Base-by-base conservation (phyloP, 2,113 vertebrate species). In the Pao palembangensis region DNA sequence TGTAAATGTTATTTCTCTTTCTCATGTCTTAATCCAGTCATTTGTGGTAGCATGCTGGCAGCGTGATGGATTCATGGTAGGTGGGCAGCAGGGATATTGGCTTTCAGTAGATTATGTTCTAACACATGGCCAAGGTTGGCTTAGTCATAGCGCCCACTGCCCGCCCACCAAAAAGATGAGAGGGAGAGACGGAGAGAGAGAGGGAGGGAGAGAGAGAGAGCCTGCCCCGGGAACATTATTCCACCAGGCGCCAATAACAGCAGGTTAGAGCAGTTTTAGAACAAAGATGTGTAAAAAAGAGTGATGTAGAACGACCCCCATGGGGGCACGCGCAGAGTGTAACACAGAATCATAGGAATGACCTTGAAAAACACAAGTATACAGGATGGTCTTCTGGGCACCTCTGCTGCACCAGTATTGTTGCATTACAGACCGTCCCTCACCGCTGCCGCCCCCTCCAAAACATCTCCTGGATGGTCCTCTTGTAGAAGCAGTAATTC, bases 111-210 rank as follows among this genome's bases (percentile, higher is more conserved):
- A 86, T 85, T 80, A 83, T 84, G 63, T 79, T 87, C 76, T 69
- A 79, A 81, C 71, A 82, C 76, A 87, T 81, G 75, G 78, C 79
- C 81, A 88, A 88, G 81, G 74, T 83, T 84, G 71, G 83, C 78
- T 90, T 87, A 90, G 87, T 88, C 87, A 90, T 80, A 59, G 51
- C 82, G 76, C 85, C 85, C 84, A 88, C 85, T 76, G 61, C 56
- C 67, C 72, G 71, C 87, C 88, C 83, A 88, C 88, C 78, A 50
- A 74, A 65, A 78, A 56, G 73, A 81, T 73, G 83, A 83, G 85
- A 78, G 83, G 56, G 65, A 73, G 67, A 68, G 64, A 51, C 53
- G 69, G 71, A 46, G 73, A 61, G 42, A 56, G 57, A 70, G 58
- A 41, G 31, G 61, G 51, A 34, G 62, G 46, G 58, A 57, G 44